A percentile compares a stretch with the other conserved stretches of the same genome.
These are phyloP conservation scores for Pedicia rivosa DNA, from an alignment of 2,888 invertebrate species.

Conservation along the genomic window DNA sequence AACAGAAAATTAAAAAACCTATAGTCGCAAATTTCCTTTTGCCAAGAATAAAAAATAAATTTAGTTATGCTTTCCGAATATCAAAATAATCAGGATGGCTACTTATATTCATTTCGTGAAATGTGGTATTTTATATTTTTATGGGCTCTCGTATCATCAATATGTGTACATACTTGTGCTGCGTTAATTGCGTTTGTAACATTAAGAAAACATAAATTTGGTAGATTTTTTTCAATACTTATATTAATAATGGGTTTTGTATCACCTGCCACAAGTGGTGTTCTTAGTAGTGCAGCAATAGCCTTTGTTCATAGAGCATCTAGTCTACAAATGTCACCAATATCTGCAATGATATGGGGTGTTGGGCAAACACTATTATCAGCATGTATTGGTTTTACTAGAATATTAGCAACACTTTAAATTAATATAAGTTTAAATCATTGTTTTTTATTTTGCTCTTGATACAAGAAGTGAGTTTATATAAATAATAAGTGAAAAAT, in stretches of 20 bases:
- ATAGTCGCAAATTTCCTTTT: too few relatives aligned
- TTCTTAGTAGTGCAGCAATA: constrained; percentile 78
- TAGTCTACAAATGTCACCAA: constrained; percentile 73
- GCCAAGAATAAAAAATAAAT: too few relatives aligned
- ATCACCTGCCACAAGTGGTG: constrained; percentile 75
- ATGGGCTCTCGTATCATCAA: constrained; percentile 88
- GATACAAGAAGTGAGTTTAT: too few relatives aligned
- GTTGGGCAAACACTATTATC: constrained; percentile 83
- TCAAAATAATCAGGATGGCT: too few relatives aligned
- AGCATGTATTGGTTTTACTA: constrained; percentile 80
- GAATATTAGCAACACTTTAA: constrained; percentile 84
- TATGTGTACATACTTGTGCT: constrained; percentile 83
- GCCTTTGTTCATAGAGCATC: constrained; percentile 89
- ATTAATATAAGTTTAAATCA: too few relatives aligned
- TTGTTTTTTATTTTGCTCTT: too few relatives aligned
- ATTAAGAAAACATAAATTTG: constrained; percentile 84
- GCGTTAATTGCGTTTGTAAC: constrained; percentile 83
- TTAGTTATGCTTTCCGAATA: too few relatives aligned
- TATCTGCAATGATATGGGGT: constrained; percentile 89
- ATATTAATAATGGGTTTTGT: constrained; percentile 81
- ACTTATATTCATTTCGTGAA: constrained; percentile 60
- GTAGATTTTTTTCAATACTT: constrained; percentile 81
- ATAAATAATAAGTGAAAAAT: background rate
- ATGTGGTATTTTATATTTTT: constrained; percentile 97
- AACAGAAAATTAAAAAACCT: too few relatives aligned